A percentile compares a stretch with the other conserved stretches of the same genome.
phyloP scores from a whole-genome alignment of 2,888 invertebrate genomes.

The Pheosia tremula region DNA sequence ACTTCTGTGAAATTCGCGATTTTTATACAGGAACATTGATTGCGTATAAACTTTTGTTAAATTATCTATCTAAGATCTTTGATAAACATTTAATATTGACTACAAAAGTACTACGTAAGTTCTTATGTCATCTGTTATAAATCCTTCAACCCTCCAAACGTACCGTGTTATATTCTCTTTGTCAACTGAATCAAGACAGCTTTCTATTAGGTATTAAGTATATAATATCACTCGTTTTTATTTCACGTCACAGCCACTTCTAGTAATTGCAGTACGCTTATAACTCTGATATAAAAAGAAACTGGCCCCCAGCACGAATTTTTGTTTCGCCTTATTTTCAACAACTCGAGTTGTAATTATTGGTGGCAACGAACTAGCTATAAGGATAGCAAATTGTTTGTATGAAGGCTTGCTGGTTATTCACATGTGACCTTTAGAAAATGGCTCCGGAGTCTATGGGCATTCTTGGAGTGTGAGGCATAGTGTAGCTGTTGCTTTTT shows the following conservation, averaged over 20 bases:
- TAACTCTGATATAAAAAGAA: conserved; percentile 58
- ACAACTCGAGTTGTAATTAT: conserved; percentile 66
- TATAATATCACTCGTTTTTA: conserved; percentile 24
- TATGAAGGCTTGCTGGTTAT: conserved; percentile 67
- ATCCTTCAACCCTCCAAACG: no score
- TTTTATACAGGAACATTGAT: no score
- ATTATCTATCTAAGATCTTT: no score
- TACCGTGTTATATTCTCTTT: no score
- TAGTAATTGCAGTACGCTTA: conserved; percentile 45
- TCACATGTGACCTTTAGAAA: conserved; percentile 79
- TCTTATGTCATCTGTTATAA: no score
- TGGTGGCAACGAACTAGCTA: conserved; percentile 64
- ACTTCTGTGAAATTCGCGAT: no score
- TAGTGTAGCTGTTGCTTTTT: not conserved
- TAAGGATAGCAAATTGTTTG: conserved; percentile 45
- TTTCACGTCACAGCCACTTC: conserved; percentile 40
- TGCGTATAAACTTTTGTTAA: no score
- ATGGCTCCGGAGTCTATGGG: conserved; percentile 55
- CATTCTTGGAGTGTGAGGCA: conserved; percentile 41
- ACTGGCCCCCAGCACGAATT: conserved; percentile 33
- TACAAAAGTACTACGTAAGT: no score
- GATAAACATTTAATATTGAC: no score
- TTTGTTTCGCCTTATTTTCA: conserved; percentile 54
- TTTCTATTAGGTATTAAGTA: no score
- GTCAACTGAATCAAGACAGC: no score